Percentiles rank a stretch among this genome's conserved stretches.
Conservation (phyloP, 2,113 vertebrate genomes). For the Silurus meridionalis region DNA sequence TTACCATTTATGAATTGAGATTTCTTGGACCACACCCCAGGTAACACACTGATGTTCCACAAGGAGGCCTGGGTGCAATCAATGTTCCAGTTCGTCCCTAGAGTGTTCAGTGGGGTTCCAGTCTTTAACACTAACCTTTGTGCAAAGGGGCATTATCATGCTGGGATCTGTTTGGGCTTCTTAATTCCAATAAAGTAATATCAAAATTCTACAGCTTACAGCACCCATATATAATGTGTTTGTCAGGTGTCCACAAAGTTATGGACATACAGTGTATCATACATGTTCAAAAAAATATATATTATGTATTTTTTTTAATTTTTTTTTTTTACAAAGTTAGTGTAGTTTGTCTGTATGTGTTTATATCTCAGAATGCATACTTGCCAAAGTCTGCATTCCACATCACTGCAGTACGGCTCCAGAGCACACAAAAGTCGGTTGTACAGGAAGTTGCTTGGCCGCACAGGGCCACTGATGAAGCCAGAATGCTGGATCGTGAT, state of each 20-base stretch:
- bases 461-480: not conserved
- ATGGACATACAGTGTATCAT: not conserved
- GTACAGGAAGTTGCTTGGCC: conserved; percentile 68
- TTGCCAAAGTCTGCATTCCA: conserved; percentile 68
- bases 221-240: not conserved
- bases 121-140: no score
- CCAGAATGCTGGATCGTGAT: conserved; percentile 50
- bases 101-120: no score
- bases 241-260: not conserved
- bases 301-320: no score
- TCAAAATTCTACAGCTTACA: not conserved
- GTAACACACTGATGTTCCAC: no score
- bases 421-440: conserved; percentile 75
- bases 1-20: not conserved
- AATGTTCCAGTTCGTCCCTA: no score
- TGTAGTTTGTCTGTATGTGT: not conserved
- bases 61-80: no score
- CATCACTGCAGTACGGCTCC: conserved; percentile 51
- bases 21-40: not conserved
- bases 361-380: conserved; percentile 50
- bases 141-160: no score
- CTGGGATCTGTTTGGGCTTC: no score
- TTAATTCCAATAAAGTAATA: no score
- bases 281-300: no score
- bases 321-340: not conserved